Percentiles rank a stretch among this genome's conserved stretches.
Evolutionary conservation across 1,140 invertebrate genomes (phyloP).

Genomic region (Galleria mellonella): DNA sequence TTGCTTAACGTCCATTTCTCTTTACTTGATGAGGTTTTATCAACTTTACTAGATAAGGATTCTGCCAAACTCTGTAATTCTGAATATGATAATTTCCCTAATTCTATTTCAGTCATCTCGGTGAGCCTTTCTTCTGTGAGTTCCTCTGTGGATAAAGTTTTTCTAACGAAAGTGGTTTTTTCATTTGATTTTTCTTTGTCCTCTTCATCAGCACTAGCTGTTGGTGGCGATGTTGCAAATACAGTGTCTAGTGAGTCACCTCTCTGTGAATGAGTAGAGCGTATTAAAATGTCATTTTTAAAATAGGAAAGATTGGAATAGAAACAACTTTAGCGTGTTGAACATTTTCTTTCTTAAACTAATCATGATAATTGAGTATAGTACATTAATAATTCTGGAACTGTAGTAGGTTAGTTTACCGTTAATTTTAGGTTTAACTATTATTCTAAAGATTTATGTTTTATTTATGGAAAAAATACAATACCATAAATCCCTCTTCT

Average conservation of each 20-base stretch:
- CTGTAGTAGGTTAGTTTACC: too few relatives aligned
- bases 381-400: too few relatives aligned
- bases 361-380: too few relatives aligned
- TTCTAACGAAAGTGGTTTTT: conserved; percentile 10
- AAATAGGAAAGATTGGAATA: too few relatives aligned
- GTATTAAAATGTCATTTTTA: too few relatives aligned
- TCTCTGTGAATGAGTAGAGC: conserved; percentile 54
- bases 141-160: conserved; percentile 26
- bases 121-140: conserved; percentile 51
- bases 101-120: conserved; percentile 55
- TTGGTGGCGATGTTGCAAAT: conserved; percentile 75
- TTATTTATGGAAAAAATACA: background rate
- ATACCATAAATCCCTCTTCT: conserved; percentile 71
- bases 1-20: conserved; percentile 54
- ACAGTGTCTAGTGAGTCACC: conserved; percentile 77
- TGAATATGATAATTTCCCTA: conserved; percentile 50
- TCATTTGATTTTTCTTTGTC: conserved; percentile 19
- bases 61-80: conserved; percentile 60
- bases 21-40: conserved; percentile 43
- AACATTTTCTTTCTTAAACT: too few relatives aligned
- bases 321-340: too few relatives aligned
- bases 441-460: too few relatives aligned
- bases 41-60: conserved; percentile 38
- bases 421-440: too few relatives aligned
- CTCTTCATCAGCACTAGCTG: conserved; percentile 38